Evolutionary conservation across 2,888 invertebrate species (phyloP).

Genomic region (Nemurella pictetii): DNA sequence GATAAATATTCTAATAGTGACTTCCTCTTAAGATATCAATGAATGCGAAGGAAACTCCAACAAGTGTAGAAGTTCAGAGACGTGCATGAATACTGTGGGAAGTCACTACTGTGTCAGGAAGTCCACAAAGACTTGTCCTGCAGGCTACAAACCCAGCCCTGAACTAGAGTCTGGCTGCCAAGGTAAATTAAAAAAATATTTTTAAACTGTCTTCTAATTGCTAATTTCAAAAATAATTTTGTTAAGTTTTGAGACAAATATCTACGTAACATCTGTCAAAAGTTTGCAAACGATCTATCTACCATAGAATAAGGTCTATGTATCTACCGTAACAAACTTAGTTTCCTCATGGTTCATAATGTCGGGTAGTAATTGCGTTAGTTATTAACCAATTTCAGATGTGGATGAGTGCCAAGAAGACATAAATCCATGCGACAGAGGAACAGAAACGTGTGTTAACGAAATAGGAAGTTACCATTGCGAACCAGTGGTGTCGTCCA

Average conservation of each 20-base stretch:
- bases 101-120: conserved; percentile 53
- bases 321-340: too few species aligned
- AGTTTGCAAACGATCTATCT: too few species aligned
- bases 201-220: background rate
- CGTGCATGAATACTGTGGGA: conserved; percentile 61
- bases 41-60: conserved; percentile 56
- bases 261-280: too few species aligned
- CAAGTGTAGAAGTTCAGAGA: conserved; percentile 51
- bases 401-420: conserved; percentile 55
- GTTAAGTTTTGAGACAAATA: too few species aligned
- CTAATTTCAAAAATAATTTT: background rate
- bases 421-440: conserved; percentile 45
- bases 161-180: conserved; percentile 50
- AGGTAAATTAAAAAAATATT: conserved; percentile 18
- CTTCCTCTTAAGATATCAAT: conserved; percentile 55
- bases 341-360: background rate
- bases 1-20: background rate
- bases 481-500: conserved; percentile 39
- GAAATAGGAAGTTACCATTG: conserved; percentile 58
- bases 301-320: too few species aligned
- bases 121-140: conserved; percentile 55
- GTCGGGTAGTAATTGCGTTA: background rate
- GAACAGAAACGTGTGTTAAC: conserved; percentile 52
- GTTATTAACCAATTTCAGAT: conserved; percentile 48
- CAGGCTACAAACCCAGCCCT: conserved; percentile 62